Base-by-base conservation (phyloP, 1,140 invertebrate species). In the Myzus persicae region DNA sequence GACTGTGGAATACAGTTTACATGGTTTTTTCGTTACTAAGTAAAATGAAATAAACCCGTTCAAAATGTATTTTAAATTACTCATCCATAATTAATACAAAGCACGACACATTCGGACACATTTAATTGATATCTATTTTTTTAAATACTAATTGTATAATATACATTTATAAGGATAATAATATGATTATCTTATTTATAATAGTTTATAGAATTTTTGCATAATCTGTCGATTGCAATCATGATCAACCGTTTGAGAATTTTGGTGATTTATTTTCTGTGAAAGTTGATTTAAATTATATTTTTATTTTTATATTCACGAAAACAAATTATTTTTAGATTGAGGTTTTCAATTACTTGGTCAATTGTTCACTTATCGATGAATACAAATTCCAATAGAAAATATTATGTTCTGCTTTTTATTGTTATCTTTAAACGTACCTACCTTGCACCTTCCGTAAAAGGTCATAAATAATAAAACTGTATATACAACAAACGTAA, bases 381-480 rank as follows among this genome's bases (percentile, higher is more conserved):
- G n/a, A 76, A 76, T 76, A n/a, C 31, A 76, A 36, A 76, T 76
- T 18, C n/a, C 2, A 6, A 76, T 76, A n/a, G 31, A 36, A 76
- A 76, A 76, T 76, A 76, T n/a, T 76, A n/a, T n/a, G 59, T 76
- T 76, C 31, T 4, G 31, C 11, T 76, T 76, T n/a, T 76, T 76
- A 76, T 76, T 76, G n/a, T 76, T 76, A 76, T 76, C 31, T 76
- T n/a, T 76, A 18, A 14, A 18, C 31, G 59, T n/a, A 76, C 59
- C 54, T 67, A 67, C 31, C 14, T 76, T 18, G 5, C 59, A 67
- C 31, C 14, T 76, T 18, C 18, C 59, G 20, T 76, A 76, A 76
- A 76, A 76, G n/a, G 14, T 76, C 59, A 76, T 76, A 76, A 76
- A 76, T 76, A 76, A n/a, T 76, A 76, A 76, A 76, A n/a, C 59